A percentile compares a stretch with the other conserved stretches of the same genome.
phyloP scores from a whole-genome alignment of 2,888 invertebrate species.

The Acleris holmiana region DNA sequence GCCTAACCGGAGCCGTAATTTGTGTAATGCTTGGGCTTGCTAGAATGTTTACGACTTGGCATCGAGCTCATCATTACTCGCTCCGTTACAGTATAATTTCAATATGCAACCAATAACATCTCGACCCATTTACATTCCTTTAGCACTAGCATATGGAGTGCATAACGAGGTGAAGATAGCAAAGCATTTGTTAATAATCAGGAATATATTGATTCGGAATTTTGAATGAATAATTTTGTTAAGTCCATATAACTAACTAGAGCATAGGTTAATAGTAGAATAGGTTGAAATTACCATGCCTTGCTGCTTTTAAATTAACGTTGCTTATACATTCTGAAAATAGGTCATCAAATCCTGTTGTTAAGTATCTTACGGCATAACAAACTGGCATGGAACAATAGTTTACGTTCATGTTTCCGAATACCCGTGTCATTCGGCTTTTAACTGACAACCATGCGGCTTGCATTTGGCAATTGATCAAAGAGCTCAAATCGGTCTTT shows the following conservation, averaged over 20 bases:
- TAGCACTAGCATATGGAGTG: slow-evolving; percentile 15
- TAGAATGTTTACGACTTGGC: slow-evolving; percentile 69
- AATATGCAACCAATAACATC: slow-evolving; percentile 46
- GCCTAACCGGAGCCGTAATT: slow-evolving; percentile 31
- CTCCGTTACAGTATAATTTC: slow-evolving; percentile 49
- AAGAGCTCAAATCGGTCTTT: slow-evolving; percentile 61
- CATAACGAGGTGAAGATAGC: slow-evolving; percentile 3
- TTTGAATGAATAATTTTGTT: no score
- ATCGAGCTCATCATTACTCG: slow-evolving; percentile 53
- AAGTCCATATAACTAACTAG: no score
- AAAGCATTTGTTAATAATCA: not conserved
- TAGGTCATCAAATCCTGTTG: slow-evolving; percentile 5
- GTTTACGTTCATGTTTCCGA: slow-evolving; percentile 14
- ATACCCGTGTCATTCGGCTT: slow-evolving; percentile 13
- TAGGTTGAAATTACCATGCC: not conserved
- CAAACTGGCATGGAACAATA: slow-evolving; percentile 13
- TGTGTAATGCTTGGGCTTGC: slow-evolving; percentile 44
- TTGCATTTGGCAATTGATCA: slow-evolving; percentile 65
- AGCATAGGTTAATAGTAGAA: no score
- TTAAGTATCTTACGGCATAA: slow-evolving; percentile 4
- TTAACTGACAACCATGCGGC: slow-evolving; percentile 49
- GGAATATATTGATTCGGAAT: not conserved
- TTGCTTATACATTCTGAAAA: not conserved
- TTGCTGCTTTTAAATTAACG: not conserved
- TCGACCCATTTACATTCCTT: slow-evolving; percentile 45